Evolutionary conservation across 2,888 invertebrate species (phyloP).

Genomic region (Tiliacea citrago): DNA sequence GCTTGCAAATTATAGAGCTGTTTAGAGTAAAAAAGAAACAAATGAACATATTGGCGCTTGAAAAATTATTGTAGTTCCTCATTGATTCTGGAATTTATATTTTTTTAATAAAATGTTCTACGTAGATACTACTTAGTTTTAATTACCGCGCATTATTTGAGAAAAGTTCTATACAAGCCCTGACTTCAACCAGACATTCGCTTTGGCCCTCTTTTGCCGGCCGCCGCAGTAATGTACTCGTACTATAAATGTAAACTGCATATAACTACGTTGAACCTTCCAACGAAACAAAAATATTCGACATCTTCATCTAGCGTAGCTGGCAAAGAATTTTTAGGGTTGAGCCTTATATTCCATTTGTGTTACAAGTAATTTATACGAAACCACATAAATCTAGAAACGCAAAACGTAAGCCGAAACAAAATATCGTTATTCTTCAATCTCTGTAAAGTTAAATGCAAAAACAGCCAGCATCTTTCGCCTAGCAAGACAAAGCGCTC

Average conservation of each 20-base stretch:
- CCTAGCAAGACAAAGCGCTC: too few species aligned
- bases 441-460: background rate
- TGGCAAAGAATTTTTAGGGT: background rate
- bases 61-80: too few species aligned
- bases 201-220: background rate
- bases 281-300: constrained; percentile 2
- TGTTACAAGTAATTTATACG: background rate
- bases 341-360: background rate
- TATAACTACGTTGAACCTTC: background rate
- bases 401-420: background rate
- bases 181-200: background rate
- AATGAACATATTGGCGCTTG: too few species aligned
- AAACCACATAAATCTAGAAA: background rate
- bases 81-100: too few species aligned
- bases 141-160: too few species aligned
- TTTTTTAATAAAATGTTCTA: too few species aligned
- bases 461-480: background rate
- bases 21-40: too few species aligned
- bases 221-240: background rate
- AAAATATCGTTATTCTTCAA: background rate
- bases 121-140: too few species aligned
- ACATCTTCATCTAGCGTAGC: background rate
- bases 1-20: too few species aligned
- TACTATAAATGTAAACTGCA: background rate
- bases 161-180: too few species aligned